Base-by-base conservation (phyloP, 2,113 vertebrate species). In the Crotophaga sulcirostris region DNA sequence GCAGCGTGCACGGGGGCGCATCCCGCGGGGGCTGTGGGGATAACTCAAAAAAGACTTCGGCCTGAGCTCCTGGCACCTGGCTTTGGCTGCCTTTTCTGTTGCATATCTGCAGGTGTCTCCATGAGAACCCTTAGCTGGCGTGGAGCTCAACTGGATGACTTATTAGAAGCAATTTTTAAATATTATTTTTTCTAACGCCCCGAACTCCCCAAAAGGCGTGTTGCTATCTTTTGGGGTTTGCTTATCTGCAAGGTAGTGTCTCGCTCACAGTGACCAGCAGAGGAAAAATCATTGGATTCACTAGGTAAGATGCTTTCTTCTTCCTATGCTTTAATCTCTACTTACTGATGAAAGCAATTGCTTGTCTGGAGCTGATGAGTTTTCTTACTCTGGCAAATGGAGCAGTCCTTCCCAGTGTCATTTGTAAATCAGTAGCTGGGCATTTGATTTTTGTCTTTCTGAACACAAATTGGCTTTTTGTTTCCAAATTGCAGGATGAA, bases 271-370 rank as follows among this genome's bases (percentile, higher is more conserved):
- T 81, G 92, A 92, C 83, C 95, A 80, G 88, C 81, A 92, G 76
- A 96, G 93, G 51, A 90, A 84, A 96, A 86, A 95, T 83, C 55
- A 44, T 34, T 85, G 95, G 58, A 95, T 93, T 70, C 93, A 18
- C 84, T 97, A 98, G 98, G 98, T 98, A 98, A 98, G 98, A 90
- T 34, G 82, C 90, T 90, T 96, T 93, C 90, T 91, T 95, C 91
- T 94, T 94, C 82, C 95, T 96, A n/a, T 84, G 87, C 93, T 95
- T 97, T 94, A 94, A 86, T 90, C 83, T 95, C 84, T 81, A 89
- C 73, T 92, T 92, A 89, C 80, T 88, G 97, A 83, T 82, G 81
- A 89, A 91, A 87, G 90, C 70, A 86, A 88, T 94, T 42, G 51
- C 58, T 63, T 84, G 76, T 85, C 95, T 94, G 75, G 59, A 70